Conservation (phyloP, 2,888 invertebrate genomes). For the Iphiclides podalirius region DNA sequence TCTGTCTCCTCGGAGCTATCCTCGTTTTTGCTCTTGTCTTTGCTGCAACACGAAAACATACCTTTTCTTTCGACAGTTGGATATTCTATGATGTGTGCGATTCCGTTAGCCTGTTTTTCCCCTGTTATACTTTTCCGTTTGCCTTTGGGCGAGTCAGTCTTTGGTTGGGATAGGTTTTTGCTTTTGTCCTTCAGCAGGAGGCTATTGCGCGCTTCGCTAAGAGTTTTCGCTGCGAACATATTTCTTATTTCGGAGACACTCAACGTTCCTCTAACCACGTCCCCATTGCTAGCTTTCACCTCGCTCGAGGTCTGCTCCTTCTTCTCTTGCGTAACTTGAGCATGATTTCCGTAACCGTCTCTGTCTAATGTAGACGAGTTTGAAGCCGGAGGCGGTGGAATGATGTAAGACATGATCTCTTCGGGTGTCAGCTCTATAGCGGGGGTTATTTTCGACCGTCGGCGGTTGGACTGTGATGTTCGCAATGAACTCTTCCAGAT, state of each 20-base stretch:
- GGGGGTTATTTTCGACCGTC: slow-evolving; percentile 85
- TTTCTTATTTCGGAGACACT: slow-evolving; percentile 78
- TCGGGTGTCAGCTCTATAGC: slow-evolving; percentile 89
- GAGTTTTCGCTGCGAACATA: slow-evolving; percentile 71
- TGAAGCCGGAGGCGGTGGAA: slow-evolving; percentile 85
- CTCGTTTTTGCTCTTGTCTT: slow-evolving; percentile 76
- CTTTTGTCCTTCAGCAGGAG: slow-evolving; percentile 69
- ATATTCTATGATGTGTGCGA: slow-evolving; percentile 83
- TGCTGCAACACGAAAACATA: slow-evolving; percentile 86
- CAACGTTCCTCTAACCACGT: slow-evolving; percentile 79
- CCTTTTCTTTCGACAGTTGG: slow-evolving; percentile 86
- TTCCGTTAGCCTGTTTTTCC: slow-evolving; percentile 68
- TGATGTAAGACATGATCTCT: slow-evolving; percentile 91
- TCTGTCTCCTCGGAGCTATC: slow-evolving; percentile 70
- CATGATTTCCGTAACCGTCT: slow-evolving; percentile 64
- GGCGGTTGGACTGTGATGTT: slow-evolving; percentile 91
- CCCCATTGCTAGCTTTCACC: slow-evolving; percentile 61
- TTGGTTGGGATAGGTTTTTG: slow-evolving; percentile 50
- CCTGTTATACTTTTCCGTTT: slow-evolving; percentile 64
- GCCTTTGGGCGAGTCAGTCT: slow-evolving; percentile 68
- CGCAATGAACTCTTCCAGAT: slow-evolving; percentile 91
- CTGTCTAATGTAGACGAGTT: slow-evolving; percentile 72
- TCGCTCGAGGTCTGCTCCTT: slow-evolving; percentile 40
- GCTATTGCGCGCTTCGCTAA: slow-evolving; percentile 76
- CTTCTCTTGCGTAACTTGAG: slow-evolving; percentile 56